Evolutionary conservation across 1,140 invertebrate species (phyloP).

Genomic region (Phocides pigmalion): DNA sequence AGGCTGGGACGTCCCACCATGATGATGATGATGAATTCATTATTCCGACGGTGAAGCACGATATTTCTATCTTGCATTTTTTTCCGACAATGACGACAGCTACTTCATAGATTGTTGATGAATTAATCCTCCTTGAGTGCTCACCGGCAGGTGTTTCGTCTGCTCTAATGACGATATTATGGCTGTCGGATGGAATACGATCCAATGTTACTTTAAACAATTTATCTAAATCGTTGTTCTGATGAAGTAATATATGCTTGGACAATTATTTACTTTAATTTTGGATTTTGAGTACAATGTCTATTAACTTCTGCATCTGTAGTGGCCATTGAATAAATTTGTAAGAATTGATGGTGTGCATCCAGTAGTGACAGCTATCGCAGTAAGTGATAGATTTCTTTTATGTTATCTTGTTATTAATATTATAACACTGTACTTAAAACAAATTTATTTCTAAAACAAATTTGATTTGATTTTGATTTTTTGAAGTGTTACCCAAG

Average conservation of each 20-base stretch:
- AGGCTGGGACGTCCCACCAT: too few relatives aligned
- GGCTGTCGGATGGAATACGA: conserved; percentile 46
- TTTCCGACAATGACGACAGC: conserved; percentile 22
- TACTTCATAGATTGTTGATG: conserved; percentile 23
- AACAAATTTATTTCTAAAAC: too few relatives aligned
- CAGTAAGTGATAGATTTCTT: too few relatives aligned
- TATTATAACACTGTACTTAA: too few relatives aligned
- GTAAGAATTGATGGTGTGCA: too few relatives aligned
- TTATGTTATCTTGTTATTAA: too few relatives aligned
- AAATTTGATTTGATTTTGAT: too few relatives aligned
- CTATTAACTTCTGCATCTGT: conserved; percentile 31
- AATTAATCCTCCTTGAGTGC: conserved; percentile 20
- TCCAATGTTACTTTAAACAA: conserved; percentile 68
- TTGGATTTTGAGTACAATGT: conserved; percentile 33
- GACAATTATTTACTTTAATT: conserved; percentile 31
- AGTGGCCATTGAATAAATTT: conserved; percentile 40
- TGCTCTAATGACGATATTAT: conserved; percentile 41
- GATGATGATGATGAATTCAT: neutral
- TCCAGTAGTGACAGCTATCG: too few relatives aligned
- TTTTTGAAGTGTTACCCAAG: too few relatives aligned
- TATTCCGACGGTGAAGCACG: conserved; percentile 19
- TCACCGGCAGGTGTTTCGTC: conserved; percentile 23
- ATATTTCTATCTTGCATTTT: conserved; percentile 9
- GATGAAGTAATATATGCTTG: conserved; percentile 55
- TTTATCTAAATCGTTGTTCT: conserved; percentile 60